A percentile compares a stretch with the other conserved stretches of the same genome.
These are phyloP conservation scores for Drosophila persimilis DNA, from an alignment of 1,140 invertebrate genomes.

Conservation along the genomic window DNA sequence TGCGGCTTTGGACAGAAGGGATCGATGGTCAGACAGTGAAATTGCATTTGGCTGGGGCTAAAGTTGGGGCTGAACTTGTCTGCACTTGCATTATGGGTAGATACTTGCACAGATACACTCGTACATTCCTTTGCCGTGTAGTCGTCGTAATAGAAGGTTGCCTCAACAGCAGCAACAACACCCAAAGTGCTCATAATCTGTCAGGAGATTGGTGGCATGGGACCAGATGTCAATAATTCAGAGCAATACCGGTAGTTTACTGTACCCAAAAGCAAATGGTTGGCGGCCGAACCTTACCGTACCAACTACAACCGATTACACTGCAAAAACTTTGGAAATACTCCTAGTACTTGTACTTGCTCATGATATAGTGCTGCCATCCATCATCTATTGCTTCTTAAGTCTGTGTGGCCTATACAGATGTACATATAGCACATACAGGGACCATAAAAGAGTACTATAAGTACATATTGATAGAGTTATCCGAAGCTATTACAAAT, in stretches of 20 bases:
- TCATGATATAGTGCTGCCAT: no score
- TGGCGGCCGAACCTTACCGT: no score
- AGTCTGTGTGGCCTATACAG: no score
- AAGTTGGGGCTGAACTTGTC: constrained; percentile 27
- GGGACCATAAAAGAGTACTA: no score
- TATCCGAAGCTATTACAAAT: no score
- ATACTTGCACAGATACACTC: background rate
- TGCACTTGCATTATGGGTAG: constrained; percentile 29
- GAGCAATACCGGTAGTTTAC: constrained; percentile 58
- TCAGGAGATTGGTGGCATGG: constrained; percentile 67
- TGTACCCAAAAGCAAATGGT: constrained; percentile 5
- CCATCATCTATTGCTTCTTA: no score
- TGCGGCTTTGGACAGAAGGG: constrained; percentile 59
- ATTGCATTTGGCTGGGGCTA: constrained; percentile 66
- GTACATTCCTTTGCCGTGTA: constrained; percentile 1
- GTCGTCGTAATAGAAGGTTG: constrained; percentile 46
- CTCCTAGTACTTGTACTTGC: no score
- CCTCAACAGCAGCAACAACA: constrained; percentile 25
- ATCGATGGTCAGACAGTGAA: constrained; percentile 74
- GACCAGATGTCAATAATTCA: constrained; percentile 75
- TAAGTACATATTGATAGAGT: no score
- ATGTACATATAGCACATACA: no score
- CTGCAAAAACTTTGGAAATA: background rate
- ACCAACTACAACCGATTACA: background rate
- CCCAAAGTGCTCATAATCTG: constrained; percentile 64